These are phyloP conservation scores for Tychaedon coryphoeus DNA, from an alignment of 2,113 vertebrate species.

Conservation along the genomic window DNA sequence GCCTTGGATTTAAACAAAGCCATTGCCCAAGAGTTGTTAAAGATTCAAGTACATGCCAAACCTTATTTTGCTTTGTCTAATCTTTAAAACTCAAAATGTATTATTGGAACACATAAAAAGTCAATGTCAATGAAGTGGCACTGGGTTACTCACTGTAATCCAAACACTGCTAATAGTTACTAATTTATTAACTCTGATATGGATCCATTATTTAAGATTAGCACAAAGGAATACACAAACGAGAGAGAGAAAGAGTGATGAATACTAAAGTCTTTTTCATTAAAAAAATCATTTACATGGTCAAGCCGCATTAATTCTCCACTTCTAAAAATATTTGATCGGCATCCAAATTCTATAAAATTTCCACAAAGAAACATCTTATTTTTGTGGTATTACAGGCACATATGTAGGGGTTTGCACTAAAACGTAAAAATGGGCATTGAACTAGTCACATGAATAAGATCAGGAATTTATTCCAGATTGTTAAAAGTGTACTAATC, in stretches of 20 bases:
- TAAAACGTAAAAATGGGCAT: constrained; percentile 41
- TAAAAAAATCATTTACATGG: constrained; percentile 61
- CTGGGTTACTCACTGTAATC: constrained; percentile 3
- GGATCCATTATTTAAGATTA: constrained; percentile 58
- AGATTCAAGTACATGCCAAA: not conserved
- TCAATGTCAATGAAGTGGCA: not conserved
- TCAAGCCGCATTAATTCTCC: constrained; percentile 54
- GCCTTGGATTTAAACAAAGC: not conserved
- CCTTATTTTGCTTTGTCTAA: not conserved
- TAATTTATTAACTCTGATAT: constrained; percentile 61
- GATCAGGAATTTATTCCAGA: constrained; percentile 62
- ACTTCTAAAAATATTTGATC: constrained; percentile 65
- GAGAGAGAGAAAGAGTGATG: not conserved
- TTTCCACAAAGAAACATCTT: constrained; percentile 53
- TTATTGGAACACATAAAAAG: constrained; percentile 1
- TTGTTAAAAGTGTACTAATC: constrained; percentile 45
- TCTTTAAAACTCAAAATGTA: constrained; percentile 1
- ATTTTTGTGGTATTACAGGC: constrained; percentile 63
- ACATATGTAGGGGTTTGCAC: constrained; percentile 68
- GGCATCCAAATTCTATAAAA: constrained; percentile 60
- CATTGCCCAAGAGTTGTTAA: not conserved
- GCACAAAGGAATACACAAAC: constrained; percentile 42
- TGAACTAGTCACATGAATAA: constrained; percentile 45
- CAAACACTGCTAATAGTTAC: constrained; percentile 42
- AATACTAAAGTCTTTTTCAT: constrained; percentile 55